phyloP scores from a whole-genome alignment of 2,888 invertebrate genomes.

The Trichopoda pennipes region DNA sequence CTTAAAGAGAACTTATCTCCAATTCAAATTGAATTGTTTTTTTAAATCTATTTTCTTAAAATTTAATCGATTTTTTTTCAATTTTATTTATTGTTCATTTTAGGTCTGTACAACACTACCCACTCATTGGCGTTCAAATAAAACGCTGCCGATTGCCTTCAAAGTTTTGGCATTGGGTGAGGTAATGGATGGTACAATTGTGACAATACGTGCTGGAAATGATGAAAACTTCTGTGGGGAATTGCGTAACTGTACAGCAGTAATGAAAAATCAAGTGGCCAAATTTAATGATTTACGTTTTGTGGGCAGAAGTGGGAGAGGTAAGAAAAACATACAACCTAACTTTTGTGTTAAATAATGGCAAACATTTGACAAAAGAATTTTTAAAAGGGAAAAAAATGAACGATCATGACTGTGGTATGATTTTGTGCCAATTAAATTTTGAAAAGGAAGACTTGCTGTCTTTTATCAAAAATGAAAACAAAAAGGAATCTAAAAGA shows the following conservation, averaged over 20 bases:
- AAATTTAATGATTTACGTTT: slow-evolving; percentile 98
- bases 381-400: slow-evolving; percentile 6
- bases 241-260: slow-evolving; percentile 94
- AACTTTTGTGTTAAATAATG: slow-evolving; percentile 11
- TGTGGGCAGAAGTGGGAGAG: slow-evolving; percentile 97
- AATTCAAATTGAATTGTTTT: too few species aligned
- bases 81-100: slow-evolving; percentile 10
- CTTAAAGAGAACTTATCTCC: too few species aligned
- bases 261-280: slow-evolving; percentile 98
- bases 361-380: background rate
- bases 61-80: background rate
- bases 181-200: slow-evolving; percentile 95
- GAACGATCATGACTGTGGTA: slow-evolving; percentile 53
- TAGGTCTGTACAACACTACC: slow-evolving; percentile 93
- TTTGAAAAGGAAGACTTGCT: slow-evolving; percentile 27
- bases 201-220: slow-evolving; percentile 96
- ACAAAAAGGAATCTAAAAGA: slow-evolving; percentile 45
- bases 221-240: slow-evolving; percentile 98
- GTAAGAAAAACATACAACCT: slow-evolving; percentile 83
- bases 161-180: slow-evolving; percentile 96
- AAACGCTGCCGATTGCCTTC: slow-evolving; percentile 97
- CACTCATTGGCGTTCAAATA: slow-evolving; percentile 98
- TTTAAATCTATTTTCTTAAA: background rate
- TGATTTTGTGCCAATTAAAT: slow-evolving; percentile 67
- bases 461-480: background rate